Base-by-base conservation (phyloP, 2,797 vertebrate genomes). In the Lutjanus campechanus region DNA sequence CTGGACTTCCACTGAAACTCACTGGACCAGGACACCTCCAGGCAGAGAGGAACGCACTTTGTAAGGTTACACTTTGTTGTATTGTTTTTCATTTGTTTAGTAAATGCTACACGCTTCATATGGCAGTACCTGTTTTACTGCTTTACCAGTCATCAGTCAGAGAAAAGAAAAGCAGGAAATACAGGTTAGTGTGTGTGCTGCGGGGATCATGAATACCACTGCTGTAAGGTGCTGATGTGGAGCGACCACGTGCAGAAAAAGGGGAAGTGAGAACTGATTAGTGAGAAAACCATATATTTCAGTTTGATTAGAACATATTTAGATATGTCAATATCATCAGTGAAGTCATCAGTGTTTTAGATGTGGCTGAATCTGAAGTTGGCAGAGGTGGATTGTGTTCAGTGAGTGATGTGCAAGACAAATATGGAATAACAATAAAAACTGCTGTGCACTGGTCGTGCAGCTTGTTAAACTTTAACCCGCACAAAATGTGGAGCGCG, bases 31-130 rank as follows among this genome's bases (percentile, higher is more conserved):
- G 22, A 72, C n/a, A 16, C 76, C 9, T 9, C 56, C 2, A 36
- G 51, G n/a, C 46, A 66, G 2, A 59, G 8, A 90, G 88, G 87
- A 89, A 87, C 12, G 59, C 20, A 13, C 22, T 11, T 44, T 15
- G 16, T 43, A 20, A 2, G 7, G 8, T 11, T 1, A 36, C 6
- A 4, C 8, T 25, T 4, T 3, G 1, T 43, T 66, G 11, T 20
- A 1, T 0, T 50, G 0, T 59, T 72, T 11, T 11, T 40, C 6
- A 20, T 1, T 20, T 25, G 11, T 11, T 16, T 0, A n/a, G 50
- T 17, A 16, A 20, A 47, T 43, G 11, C 5, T 15, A 10, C 6
- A 7, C 51, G 16, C 8, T 47, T 66, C 3, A 54, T 17, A 49
- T 2, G 3, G 1, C 46, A 69, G 13, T 59, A 44, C 8, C 8